Evolutionary conservation across 2,113 vertebrate species (phyloP), one percentile per base, ranked within the genome.

Genomic region (Zapornia atra): DNA sequence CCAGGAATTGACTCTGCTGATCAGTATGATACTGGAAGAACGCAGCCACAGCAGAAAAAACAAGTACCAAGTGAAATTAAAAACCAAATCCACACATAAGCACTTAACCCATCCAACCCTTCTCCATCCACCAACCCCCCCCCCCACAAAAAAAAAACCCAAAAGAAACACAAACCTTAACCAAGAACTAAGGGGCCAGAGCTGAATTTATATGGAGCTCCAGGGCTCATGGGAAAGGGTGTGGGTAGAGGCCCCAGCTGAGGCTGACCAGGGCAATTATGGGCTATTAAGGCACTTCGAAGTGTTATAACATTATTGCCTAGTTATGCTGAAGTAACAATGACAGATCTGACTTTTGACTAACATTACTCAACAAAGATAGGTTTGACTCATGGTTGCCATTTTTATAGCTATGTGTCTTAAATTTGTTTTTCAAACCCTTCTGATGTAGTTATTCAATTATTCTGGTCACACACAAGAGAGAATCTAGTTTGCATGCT

Each of bases 171-270:
- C 1, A 3, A 4, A 36, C 0, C 2, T 4, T 2, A 17, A 1
- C 12, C 0, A 65, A 0, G 1, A 2, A 0, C 1, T 5, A 2
- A 22, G 0, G 0, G 0, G 1, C 10, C 36, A 38, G 11, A 12
- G 6, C 63, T 51, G 44, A 36, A 50, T 25, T 86, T 38, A 46
- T 5, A 60, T 33, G 21, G 65, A 83, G 36, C 44, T 48, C 19
- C 44, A 26, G 51, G 59, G 13, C 17, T 24, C 0, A 1, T 33
- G 65, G n/a, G 38, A 36, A 59, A 29, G 26, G 11, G 6, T n/a
- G 79, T 42, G 44, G 29, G 24, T 63, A 18, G 26, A 82, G 13
- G 12, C 10, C 18, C 51, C 79, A 82, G 51, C 31, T 83, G 87
- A 69, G n/a, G 15, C 0, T 69, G 59, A 33, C 61, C 34, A 84